Conservation (phyloP, 2,888 invertebrate genomes). For the Anthophora plumipes region DNA sequence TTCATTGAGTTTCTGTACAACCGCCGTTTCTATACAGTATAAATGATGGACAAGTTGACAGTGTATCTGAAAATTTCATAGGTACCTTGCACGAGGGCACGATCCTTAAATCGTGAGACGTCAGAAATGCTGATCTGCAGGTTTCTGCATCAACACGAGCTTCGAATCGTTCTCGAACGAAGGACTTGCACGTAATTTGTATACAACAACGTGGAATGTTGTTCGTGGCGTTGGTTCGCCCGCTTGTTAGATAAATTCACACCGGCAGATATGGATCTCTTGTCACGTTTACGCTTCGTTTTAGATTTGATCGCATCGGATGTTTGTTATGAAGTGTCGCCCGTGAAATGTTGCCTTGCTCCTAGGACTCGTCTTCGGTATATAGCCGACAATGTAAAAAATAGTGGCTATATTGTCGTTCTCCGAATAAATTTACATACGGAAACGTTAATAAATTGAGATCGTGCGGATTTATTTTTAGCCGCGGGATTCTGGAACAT, state of each 20-base stretch:
- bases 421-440: slow-evolving; percentile 8
- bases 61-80: background rate
- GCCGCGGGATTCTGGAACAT: background rate
- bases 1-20: no score
- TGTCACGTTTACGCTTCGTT: slow-evolving; percentile 1
- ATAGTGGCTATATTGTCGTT: background rate
- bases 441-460: background rate
- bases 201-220: slow-evolving; percentile 10
- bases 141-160: background rate
- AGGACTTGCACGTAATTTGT: background rate
- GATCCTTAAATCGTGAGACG: slow-evolving; percentile 2
- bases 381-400: slow-evolving; percentile 2
- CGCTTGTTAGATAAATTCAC: background rate
- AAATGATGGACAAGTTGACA: background rate
- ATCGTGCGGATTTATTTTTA: background rate
- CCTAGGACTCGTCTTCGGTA: background rate
- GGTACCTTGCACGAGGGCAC: background rate
- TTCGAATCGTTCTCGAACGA: background rate
- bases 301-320: background rate
- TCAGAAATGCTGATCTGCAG: slow-evolving; percentile 7
- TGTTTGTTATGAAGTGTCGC: background rate
- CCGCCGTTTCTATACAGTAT: no score
- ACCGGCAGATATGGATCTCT: background rate
- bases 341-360: background rate
- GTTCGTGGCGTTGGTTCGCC: background rate